Evolutionary conservation across 2,797 vertebrate genomes (phyloP), one percentile per base, ranked within the genome.

Genomic region (Hippocampus kuda): DNA sequence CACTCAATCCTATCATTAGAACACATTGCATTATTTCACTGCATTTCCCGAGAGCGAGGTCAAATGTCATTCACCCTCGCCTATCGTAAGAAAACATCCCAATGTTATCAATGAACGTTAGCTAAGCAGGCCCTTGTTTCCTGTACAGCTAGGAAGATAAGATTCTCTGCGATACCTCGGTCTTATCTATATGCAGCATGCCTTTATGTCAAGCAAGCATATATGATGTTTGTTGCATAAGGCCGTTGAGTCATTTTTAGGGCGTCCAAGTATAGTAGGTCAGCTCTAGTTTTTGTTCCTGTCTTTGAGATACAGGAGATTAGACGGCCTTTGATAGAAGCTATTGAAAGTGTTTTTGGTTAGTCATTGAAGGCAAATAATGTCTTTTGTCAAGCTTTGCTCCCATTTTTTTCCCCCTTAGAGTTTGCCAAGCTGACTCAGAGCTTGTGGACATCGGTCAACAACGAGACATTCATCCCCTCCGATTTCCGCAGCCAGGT

Each of bases 401-500:
- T 30, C 15, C 46, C 49, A n/a, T 54, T 66, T 48, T 24, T 15
- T 54, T 13, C 13, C 12, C 22, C 30, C 7, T 42, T 73, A 98
- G 97, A 98, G 87, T 98, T 99, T 70, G 95, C 94, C 12, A 97
- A 93, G 79, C 91, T 99, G 81, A 93, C 94, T 60, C 95, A 96
- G 89, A 88, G 88, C 59, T 87, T 98, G 78, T 99, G 97, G 96
- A 97, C 93, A 0, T 93, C 94, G 0, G 91, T 89, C 20, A 92
- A 88, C 85, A 93, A 89, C 0, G 96, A 97, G 0, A 91, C 92
- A 2, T 86, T 99, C 84, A 96, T 94, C 75, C 97, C 97, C 2
- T 96, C 94, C 0, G 94, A 98, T 42, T 97, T 99, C 88, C 95
- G 92, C 87, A 96, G 86, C 0, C 95, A 97, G 91, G 95, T 99